These are phyloP conservation scores for human DNA, from an alignment of 2,113 vertebrate species.

Conservation along the genomic window GRCh38 chr12:78658001-78658500, in stretches of 20 bases:
- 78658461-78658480: too few relatives aligned
- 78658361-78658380: too few relatives aligned
- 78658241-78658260: too few relatives aligned
- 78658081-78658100: neutral
- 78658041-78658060: neutral
- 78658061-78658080: neutral
- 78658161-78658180: neutral
- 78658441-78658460: too few relatives aligned
- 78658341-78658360: too few relatives aligned
- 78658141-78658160: neutral
- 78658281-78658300: too few relatives aligned
- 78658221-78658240: neutral
- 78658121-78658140: neutral
- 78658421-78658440: rapidly evolving
- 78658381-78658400: too few relatives aligned
- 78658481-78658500: neutral
- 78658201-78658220: neutral
- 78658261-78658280: too few relatives aligned
- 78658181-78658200: too few relatives aligned
- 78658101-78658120: neutral
- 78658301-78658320: too few relatives aligned
- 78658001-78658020: neutral
- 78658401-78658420: too few relatives aligned
- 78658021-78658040: neutral
- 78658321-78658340: too few relatives aligned